Conservation (phyloP, 2,113 vertebrate genomes). For the Echinops telfairi region DNA sequence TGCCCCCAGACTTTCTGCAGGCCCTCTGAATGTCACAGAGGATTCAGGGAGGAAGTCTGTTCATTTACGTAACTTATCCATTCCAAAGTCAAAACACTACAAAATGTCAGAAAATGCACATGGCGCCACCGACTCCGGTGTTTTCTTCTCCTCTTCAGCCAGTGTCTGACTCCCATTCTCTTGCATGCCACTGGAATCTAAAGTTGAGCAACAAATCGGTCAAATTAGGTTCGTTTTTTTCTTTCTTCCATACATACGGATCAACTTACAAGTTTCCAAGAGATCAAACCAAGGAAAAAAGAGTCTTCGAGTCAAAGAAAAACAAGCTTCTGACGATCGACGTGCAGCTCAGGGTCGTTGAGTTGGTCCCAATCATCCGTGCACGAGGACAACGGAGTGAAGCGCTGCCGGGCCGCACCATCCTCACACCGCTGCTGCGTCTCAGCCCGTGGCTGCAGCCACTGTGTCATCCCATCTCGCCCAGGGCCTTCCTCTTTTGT, state of each 20-base stretch:
- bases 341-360: too few relatives aligned
- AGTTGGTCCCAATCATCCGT: too few relatives aligned
- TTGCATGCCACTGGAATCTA: constrained; percentile 33
- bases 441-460: too few relatives aligned
- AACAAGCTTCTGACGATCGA: neutral
- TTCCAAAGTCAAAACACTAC: constrained; percentile 14
- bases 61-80: constrained; percentile 35
- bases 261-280: constrained; percentile 42
- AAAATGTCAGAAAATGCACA: constrained; percentile 33
- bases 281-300: constrained; percentile 47
- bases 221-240: neutral
- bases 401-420: too few relatives aligned
- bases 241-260: constrained; percentile 44
- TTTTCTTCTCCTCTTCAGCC: neutral
- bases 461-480: too few relatives aligned
- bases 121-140: neutral
- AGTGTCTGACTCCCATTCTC: neutral
- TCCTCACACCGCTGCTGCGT: too few relatives aligned
- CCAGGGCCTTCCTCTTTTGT: too few relatives aligned
- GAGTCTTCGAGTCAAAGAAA: constrained; percentile 32
- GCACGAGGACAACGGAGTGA: too few relatives aligned
- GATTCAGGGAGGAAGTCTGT: constrained; percentile 37
- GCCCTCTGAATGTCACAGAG: neutral
- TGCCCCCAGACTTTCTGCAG: too few relatives aligned
- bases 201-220: neutral